Evolutionary conservation across 2,888 invertebrate genomes (phyloP).

Genomic region (Leptopilina syphax): DNA sequence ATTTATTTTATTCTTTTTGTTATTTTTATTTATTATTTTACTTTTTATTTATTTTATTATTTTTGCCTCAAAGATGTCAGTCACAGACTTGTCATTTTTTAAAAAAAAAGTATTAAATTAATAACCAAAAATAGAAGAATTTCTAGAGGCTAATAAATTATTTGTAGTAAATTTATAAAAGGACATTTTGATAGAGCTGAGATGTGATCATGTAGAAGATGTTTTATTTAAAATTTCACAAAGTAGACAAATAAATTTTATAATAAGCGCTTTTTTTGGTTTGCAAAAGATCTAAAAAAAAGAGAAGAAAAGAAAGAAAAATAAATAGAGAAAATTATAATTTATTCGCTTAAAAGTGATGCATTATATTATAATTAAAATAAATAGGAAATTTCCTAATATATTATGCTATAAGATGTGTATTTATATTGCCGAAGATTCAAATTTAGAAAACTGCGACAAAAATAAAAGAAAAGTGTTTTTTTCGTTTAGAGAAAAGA

Average conservation of each 20-base stretch:
- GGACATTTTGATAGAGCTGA: too few relatives aligned
- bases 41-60: too few relatives aligned
- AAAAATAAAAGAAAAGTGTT: background rate
- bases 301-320: constrained; percentile 9
- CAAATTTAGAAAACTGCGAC: constrained; percentile 13
- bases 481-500: constrained; percentile 21
- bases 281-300: constrained; percentile 40
- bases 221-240: background rate
- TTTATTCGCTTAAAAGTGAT: constrained; percentile 19
- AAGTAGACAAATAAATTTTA: background rate
- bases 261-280: constrained; percentile 23
- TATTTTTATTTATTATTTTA: too few relatives aligned
- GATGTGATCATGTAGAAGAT: too few relatives aligned
- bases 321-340: constrained; percentile 27
- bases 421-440: constrained; percentile 36
- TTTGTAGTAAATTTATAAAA: too few relatives aligned
- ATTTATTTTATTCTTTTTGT: too few relatives aligned
- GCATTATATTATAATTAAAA: constrained; percentile 37
- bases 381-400: constrained; percentile 9
- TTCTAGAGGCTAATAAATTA: too few relatives aligned
- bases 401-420: constrained; percentile 16
- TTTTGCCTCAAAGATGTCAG: too few relatives aligned
- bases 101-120: too few relatives aligned
- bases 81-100: too few relatives aligned
- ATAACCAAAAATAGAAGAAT: too few relatives aligned